Percentiles rank a stretch among this genome's conserved stretches.
Evolutionary conservation across 2,888 invertebrate species (phyloP).

Genomic region (Orthonevra nobilis): DNA sequence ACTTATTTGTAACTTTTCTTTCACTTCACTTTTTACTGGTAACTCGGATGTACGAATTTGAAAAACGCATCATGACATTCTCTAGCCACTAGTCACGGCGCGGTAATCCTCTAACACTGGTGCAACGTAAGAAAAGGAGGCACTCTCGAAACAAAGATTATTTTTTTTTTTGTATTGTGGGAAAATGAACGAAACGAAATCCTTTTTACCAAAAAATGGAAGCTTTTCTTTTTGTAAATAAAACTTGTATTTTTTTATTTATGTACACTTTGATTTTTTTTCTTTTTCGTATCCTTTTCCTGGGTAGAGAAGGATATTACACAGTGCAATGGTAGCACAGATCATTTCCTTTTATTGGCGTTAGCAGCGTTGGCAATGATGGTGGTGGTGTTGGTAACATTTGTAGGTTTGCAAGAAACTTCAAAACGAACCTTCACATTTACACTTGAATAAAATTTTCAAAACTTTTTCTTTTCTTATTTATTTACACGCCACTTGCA

Average conservation of each 20-base stretch:
- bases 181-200: conserved; percentile 11
- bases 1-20: not conserved
- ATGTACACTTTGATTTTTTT: conserved; percentile 12
- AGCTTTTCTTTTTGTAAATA: conserved; percentile 55
- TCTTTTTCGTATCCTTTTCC: conserved; percentile 51
- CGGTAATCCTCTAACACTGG: conserved; percentile 12
- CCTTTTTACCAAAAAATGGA: conserved; percentile 19
- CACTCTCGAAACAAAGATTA: conserved; percentile 28
- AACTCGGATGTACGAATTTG: not conserved
- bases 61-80: conserved; percentile 6
- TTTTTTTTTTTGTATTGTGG: not conserved
- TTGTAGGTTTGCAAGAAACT: conserved; percentile 30
- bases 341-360: conserved; percentile 51
- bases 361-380: conserved; percentile 23
- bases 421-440: conserved; percentile 58
- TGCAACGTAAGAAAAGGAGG: conserved; percentile 9
- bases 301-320: conserved; percentile 56
- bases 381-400: conserved; percentile 35
- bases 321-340: conserved; percentile 56
- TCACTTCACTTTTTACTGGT: not conserved
- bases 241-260: conserved; percentile 13
- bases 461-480: conserved; percentile 51
- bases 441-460: conserved; percentile 57
- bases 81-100: conserved; percentile 4
- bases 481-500: conserved; percentile 17